Conservation (phyloP, 1,140 invertebrate species). For the Diorhabda sublineata region DNA sequence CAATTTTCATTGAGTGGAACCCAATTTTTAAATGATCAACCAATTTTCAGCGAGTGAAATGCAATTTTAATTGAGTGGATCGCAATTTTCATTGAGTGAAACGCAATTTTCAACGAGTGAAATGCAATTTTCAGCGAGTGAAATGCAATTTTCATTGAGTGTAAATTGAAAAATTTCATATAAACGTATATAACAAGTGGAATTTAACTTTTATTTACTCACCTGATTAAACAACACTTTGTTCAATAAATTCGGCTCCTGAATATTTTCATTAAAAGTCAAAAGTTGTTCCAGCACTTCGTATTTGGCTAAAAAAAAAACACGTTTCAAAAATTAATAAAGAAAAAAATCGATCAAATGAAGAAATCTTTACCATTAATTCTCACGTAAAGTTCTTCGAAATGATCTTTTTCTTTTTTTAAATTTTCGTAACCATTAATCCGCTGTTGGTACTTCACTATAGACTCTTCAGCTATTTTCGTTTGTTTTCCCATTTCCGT, state of each 20-base stretch:
- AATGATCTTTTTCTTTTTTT: conserved; percentile 7
- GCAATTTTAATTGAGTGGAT: neutral
- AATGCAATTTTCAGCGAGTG: neutral
- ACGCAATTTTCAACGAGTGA: neutral
- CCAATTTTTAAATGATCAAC: no score
- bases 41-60: neutral
- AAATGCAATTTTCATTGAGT: neutral
- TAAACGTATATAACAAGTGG: neutral
- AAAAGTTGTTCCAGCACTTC: conserved; percentile 6
- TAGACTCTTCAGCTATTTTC: conserved; percentile 9
- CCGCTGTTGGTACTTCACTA: neutral
- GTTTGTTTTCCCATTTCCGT: neutral
- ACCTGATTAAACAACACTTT: conserved; percentile 5
- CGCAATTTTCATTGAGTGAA: neutral
- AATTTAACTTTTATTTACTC: neutral
- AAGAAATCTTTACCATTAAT: conserved; percentile 1
- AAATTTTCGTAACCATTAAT: conserved; percentile 6
- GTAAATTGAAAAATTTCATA: neutral
- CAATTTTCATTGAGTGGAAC: neutral
- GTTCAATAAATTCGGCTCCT: conserved; percentile 5
- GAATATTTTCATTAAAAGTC: neutral
- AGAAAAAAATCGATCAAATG: neutral
- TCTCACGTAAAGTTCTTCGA: conserved; percentile 8
- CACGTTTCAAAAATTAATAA: neutral
- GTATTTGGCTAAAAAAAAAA: conserved; percentile 9